Conservation (phyloP, 2,888 invertebrate genomes). For the Cephus rjabovi region DNA sequence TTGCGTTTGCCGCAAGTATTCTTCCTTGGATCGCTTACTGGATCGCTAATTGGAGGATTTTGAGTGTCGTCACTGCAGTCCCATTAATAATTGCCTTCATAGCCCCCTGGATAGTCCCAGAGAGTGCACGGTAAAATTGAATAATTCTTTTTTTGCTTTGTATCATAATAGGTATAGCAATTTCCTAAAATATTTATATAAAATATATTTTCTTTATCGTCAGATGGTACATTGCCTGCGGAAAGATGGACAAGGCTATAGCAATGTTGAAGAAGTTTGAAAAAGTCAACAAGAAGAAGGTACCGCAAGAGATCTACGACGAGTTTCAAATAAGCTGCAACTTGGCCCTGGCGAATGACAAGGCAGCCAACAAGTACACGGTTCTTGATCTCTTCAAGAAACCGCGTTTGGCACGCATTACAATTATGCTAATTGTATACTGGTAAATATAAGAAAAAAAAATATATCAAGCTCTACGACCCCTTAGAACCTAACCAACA, state of each 20-base stretch:
- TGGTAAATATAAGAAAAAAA: slow-evolving; percentile 69
- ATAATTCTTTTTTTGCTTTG: background rate
- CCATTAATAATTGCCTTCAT: slow-evolving; percentile 79
- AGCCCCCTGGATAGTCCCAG: slow-evolving; percentile 84
- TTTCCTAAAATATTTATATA: background rate
- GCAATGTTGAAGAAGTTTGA: slow-evolving; percentile 85
- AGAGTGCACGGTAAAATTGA: slow-evolving; percentile 75
- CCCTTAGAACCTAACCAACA: background rate
- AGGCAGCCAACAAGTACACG: slow-evolving; percentile 77
- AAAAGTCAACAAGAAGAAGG: slow-evolving; percentile 79
- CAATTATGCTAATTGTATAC: slow-evolving; percentile 81
- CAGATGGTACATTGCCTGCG: slow-evolving; percentile 87
- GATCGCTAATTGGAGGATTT: slow-evolving; percentile 82
- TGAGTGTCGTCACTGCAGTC: slow-evolving; percentile 80
- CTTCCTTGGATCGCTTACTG: slow-evolving; percentile 88
- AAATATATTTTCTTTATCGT: background rate
- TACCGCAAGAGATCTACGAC: slow-evolving; percentile 79
- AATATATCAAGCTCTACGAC: background rate
- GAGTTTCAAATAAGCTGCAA: slow-evolving; percentile 80
- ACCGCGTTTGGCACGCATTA: slow-evolving; percentile 80
- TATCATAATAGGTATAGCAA: background rate
- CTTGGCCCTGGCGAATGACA: slow-evolving; percentile 77
- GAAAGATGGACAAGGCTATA: slow-evolving; percentile 82
- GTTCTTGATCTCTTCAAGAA: slow-evolving; percentile 84
- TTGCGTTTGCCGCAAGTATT: slow-evolving; percentile 82